These are phyloP conservation scores for Lysandra coridon DNA, from an alignment of 2,888 invertebrate species.

Conservation along the genomic window DNA sequence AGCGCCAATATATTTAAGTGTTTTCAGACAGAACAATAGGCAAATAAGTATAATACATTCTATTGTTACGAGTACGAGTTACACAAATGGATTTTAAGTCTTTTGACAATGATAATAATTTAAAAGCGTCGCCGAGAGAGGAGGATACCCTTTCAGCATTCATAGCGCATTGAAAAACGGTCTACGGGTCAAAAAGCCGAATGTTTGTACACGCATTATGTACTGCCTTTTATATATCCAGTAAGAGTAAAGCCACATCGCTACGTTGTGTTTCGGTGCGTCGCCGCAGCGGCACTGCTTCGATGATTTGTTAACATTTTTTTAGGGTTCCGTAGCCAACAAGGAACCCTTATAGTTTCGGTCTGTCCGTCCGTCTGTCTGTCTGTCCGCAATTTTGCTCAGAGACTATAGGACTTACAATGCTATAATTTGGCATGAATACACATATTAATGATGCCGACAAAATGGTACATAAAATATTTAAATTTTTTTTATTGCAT, in stretches of 20 bases:
- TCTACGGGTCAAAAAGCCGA: slow-evolving; percentile 62
- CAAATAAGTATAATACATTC: slow-evolving; percentile 25
- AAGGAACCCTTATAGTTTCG: too few species aligned
- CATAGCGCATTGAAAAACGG: slow-evolving; percentile 70
- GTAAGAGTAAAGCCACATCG: background rate
- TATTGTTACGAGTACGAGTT: slow-evolving; percentile 28
- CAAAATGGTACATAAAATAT: too few species aligned
- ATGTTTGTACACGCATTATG: slow-evolving; percentile 50
- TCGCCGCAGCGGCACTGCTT: background rate
- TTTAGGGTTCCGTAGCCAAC: too few species aligned
- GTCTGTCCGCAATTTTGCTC: too few species aligned
- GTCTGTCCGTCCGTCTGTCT: too few species aligned
- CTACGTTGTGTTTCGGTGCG: background rate
- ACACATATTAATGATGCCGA: too few species aligned
- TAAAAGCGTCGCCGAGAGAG: slow-evolving; percentile 62
- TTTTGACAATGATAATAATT: slow-evolving; percentile 68
- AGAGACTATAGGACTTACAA: too few species aligned
- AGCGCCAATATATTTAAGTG: slow-evolving; percentile 12
- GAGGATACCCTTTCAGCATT: slow-evolving; percentile 66
- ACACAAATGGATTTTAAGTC: slow-evolving; percentile 60
- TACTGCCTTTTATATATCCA: slow-evolving; percentile 5
- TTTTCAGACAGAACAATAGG: slow-evolving; percentile 23
- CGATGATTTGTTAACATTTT: background rate
- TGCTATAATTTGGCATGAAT: too few species aligned
- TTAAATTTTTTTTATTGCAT: too few species aligned